Percentiles rank a stretch among this genome's conserved stretches.
These are phyloP conservation scores for Incurvaria masculella DNA, from an alignment of 2,888 invertebrate genomes.

Conservation along the genomic window DNA sequence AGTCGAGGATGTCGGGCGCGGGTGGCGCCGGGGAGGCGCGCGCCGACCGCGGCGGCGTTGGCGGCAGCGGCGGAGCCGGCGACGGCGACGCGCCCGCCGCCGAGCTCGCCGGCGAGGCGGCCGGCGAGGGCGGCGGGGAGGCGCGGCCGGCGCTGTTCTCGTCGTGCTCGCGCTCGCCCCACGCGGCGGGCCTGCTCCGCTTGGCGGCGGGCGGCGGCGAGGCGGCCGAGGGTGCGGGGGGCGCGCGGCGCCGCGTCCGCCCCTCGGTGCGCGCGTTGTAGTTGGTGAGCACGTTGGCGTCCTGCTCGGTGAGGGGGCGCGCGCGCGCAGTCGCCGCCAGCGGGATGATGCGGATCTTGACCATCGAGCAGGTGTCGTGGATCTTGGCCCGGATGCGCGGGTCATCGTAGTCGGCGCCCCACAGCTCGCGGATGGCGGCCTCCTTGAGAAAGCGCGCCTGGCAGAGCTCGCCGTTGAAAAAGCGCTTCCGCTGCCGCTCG, in stretches of 20 bases:
- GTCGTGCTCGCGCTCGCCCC: slow-evolving; percentile 43
- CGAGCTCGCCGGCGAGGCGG: not conserved
- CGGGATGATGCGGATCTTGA: slow-evolving; percentile 51
- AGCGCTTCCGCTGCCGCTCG: slow-evolving; percentile 49
- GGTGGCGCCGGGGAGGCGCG: slow-evolving; percentile 41
- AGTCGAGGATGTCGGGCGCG: slow-evolving; percentile 47
- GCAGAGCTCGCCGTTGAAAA: slow-evolving; percentile 54
- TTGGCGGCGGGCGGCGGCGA: slow-evolving; percentile 19
- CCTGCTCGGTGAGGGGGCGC: slow-evolving; percentile 49
- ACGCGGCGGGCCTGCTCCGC: slow-evolving; percentile 43
- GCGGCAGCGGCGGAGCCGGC: slow-evolving; percentile 21
- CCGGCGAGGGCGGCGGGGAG: not conserved
- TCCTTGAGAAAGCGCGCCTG: slow-evolving; percentile 51
- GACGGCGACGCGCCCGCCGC: no score
- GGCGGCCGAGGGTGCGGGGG: no score
- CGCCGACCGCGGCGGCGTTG: slow-evolving; percentile 45
- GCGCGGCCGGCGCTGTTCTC: slow-evolving; percentile 25
- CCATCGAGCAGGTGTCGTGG: slow-evolving; percentile 48
- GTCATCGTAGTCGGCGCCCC: slow-evolving; percentile 50
- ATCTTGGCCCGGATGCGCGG: slow-evolving; percentile 47
- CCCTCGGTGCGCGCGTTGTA: slow-evolving; percentile 43
- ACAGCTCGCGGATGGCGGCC: slow-evolving; percentile 50
- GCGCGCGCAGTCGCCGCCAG: slow-evolving; percentile 44
- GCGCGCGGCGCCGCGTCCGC: not conserved
- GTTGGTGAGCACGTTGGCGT: slow-evolving; percentile 50